Evolutionary conservation across 2,888 invertebrate species (phyloP).

Genomic region (Petrolisthes cinctipes): DNA sequence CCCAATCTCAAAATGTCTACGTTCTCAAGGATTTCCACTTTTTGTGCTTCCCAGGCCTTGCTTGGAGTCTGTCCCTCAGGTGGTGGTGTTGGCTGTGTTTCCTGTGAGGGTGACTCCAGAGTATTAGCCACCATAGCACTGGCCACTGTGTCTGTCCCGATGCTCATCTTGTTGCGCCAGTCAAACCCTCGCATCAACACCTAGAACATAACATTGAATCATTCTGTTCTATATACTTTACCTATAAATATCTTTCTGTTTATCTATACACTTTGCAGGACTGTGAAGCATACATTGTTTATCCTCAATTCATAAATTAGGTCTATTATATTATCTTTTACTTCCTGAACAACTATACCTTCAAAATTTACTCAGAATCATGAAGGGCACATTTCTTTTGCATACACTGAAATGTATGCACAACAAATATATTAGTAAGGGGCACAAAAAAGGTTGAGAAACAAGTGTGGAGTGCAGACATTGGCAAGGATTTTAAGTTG

Average conservation of each 20-base stretch:
- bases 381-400: not conserved
- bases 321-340: not conserved
- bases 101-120: conserved; percentile 54
- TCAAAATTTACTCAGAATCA: not conserved
- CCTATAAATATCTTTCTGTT: not conserved
- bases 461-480: not conserved
- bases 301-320: too few species aligned
- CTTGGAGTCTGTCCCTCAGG: conserved; percentile 17
- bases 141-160: conserved; percentile 67
- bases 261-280: not conserved
- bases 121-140: conserved; percentile 67
- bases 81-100: not conserved
- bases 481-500: not conserved
- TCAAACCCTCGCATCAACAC: conserved; percentile 66
- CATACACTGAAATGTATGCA: not conserved
- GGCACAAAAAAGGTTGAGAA: too few species aligned
- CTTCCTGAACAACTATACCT: not conserved
- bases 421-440: not conserved
- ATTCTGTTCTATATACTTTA: too few species aligned
- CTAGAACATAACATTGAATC: conserved; percentile 9
- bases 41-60: conserved; percentile 33
- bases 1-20: conserved; percentile 47
- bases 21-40: conserved; percentile 50
- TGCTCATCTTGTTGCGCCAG: conserved; percentile 66
- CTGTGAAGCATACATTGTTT: not conserved